Base-by-base conservation (phyloP, 2,797 vertebrate species). In the Microctenopoma stevenorrisi region DNA sequence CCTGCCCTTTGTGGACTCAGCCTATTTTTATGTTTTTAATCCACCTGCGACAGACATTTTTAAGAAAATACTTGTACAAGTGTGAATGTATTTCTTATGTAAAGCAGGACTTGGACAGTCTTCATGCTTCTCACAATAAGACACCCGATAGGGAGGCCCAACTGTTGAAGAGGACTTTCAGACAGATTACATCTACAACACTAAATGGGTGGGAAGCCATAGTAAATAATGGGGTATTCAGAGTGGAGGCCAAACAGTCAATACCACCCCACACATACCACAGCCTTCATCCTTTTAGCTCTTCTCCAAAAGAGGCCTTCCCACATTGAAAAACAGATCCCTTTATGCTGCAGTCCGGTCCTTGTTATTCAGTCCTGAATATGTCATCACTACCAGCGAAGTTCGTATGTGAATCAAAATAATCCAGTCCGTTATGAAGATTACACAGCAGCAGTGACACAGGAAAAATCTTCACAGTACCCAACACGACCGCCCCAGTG, bases 151-250 rank as follows among this genome's bases (percentile, higher is more conserved):
- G 37, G n/a, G 68, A 74, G 76, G 63, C 48, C 22, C 61, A 13
- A 47, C 65, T 61, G 69, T 64, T 40, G 64, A 70, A 81, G 77
- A 82, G 49, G 56, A 68, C 75, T 85, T 86, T 71, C 71, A 76
- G 51, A 66, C 55, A 47, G 64, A 83, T 86, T 81, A 82, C 71
- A 90, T 79, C 68, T 13, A 66, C 74, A 76, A 84, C 76, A 81
- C 75, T 88, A 89, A 73, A 85, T 58, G 74, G 75, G 71, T 56
- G 68, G 74, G 78, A 83, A 80, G 74, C 53, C 18, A 64, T 44
- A 38, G 71, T 72, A 84, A 79, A 92, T 88, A 91, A 92, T 88
- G 51, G 74, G 74, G 71, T 79, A 86, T 88, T 91, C 81, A 88
- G 79, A 84, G 76, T 57, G 6, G 69, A 88, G 81, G 86, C 77